Conservation (phyloP, 2,888 invertebrate species). For the Polydrusus pterygomalis region DNA sequence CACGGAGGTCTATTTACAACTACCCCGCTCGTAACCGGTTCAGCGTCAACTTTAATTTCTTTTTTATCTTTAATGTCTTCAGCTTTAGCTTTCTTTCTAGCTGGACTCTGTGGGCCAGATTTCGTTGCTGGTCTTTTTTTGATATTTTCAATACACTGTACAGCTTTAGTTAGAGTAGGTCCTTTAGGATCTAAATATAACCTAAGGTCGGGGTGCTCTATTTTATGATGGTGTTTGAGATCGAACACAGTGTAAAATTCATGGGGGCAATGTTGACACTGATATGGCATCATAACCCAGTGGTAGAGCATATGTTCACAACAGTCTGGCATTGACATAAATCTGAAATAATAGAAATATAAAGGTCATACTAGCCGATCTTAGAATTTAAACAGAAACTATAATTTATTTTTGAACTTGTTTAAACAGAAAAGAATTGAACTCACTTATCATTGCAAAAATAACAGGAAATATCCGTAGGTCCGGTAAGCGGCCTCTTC, state of each 20-base stretch:
- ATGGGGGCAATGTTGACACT: constrained; percentile 71
- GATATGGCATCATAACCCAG: constrained; percentile 72
- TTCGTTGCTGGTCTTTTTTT: constrained; percentile 18
- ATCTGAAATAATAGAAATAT: constrained; percentile 31
- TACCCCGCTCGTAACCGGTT: constrained; percentile 12
- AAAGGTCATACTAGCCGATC: background rate
- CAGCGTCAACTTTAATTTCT: background rate
- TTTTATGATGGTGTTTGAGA: constrained; percentile 63
- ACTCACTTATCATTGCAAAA: constrained; percentile 60
- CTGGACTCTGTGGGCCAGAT: background rate
- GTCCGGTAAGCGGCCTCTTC: constrained; percentile 18
- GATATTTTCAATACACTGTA: constrained; percentile 33
- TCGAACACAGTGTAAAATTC: constrained; percentile 64
- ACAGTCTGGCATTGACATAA: constrained; percentile 59
- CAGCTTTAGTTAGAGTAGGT: constrained; percentile 53
- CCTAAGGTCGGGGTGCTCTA: constrained; percentile 50
- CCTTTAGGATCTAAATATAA: constrained; percentile 45
- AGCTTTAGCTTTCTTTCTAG: constrained; percentile 32
- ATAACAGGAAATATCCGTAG: constrained; percentile 45
- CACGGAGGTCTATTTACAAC: constrained; percentile 12
- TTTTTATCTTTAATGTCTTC: background rate
- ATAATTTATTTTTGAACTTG: no score
- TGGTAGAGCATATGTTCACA: constrained; percentile 73
- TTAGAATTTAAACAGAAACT: no score
- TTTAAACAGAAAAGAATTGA: no score